Base-by-base conservation (phyloP, 2,888 invertebrate species). In the Scaeva pyrastri region DNA sequence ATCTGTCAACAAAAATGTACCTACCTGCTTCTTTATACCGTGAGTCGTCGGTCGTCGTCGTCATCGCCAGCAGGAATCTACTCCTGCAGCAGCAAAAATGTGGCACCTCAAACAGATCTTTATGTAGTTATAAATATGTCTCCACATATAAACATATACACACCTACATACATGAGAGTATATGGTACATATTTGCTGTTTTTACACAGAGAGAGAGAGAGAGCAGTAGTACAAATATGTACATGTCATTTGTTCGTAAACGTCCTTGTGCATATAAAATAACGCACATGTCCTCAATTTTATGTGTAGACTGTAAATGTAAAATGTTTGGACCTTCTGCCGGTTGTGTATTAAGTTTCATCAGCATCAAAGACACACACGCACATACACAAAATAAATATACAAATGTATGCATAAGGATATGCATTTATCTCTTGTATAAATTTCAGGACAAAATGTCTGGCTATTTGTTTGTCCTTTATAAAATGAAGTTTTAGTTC, bases 211-310 rank as follows among this genome's bases (percentile, higher is more conserved):
- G 77, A 74, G 70, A 82, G 70, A 70, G 31, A 31, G 26, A 26
- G 77, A 74, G 70, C 77, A 39, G 62, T 64, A 66, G 78, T 48
- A 56, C 87, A 87, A 87, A 87, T 87, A 82, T 87, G 83, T 75
- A 79, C 87, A 87, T 73, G 83, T 75, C 87, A 87, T 87, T 87
- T 83, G 75, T 83, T 75, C 83, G 71, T 87, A 56, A 5, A 31
- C 71, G 83, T 75, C 78, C 75, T 74, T 86, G 70, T 73, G 82
- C 86, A 81, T 78, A 86, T 78, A 82, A 86, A 86, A 86, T 66
- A 78, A 82, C 82, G 74, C 86, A 77, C 70, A 82, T 82, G 82
- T 77, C 77, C 82, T 86, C 82, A 82, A 86, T 86, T 82, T 74
- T 43, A 8, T 52, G 10, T 21, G 21, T 48, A 10, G 5, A 12